Percentiles rank a stretch among this genome's conserved stretches.
phyloP scores from a whole-genome alignment of 2,113 vertebrate species.

The Cephalophus harveyi region DNA sequence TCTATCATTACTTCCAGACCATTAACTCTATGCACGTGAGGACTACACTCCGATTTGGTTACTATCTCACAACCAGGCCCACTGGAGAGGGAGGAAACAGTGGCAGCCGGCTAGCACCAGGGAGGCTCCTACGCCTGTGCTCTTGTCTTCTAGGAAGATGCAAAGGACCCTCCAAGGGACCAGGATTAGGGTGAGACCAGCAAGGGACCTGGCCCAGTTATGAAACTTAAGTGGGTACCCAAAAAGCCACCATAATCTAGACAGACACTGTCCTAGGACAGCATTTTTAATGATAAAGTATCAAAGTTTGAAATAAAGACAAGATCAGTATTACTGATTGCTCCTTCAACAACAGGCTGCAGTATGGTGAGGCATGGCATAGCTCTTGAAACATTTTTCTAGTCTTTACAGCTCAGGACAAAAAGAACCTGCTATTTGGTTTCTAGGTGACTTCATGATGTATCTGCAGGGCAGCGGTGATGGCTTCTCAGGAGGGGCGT shows the following conservation, averaged over 20 bases:
- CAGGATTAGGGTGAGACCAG: background rate
- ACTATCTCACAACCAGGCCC: background rate
- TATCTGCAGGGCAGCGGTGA: background rate
- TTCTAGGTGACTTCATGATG: background rate
- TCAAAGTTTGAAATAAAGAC: background rate
- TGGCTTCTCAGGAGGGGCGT: background rate
- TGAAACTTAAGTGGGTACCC: background rate
- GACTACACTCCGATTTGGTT: background rate
- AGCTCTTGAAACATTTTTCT: background rate
- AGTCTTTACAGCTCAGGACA: background rate
- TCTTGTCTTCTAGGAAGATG: background rate
- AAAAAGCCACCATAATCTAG: background rate
- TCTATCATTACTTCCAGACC: slow-evolving; percentile 42
- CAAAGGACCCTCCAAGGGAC: background rate
- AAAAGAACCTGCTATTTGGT: background rate
- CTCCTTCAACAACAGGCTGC: background rate
- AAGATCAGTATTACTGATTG: background rate
- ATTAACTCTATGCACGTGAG: slow-evolving; percentile 20
- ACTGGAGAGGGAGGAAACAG: background rate
- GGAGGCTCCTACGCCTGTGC: background rate
- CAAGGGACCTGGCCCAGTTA: background rate
- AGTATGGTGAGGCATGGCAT: accelerated
- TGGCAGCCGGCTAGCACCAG: accelerated
- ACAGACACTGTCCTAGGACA: background rate
- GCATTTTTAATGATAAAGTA: background rate